These are phyloP conservation scores for Rana temporaria DNA, from an alignment of 2,113 vertebrate species.

Conservation along the genomic window DNA sequence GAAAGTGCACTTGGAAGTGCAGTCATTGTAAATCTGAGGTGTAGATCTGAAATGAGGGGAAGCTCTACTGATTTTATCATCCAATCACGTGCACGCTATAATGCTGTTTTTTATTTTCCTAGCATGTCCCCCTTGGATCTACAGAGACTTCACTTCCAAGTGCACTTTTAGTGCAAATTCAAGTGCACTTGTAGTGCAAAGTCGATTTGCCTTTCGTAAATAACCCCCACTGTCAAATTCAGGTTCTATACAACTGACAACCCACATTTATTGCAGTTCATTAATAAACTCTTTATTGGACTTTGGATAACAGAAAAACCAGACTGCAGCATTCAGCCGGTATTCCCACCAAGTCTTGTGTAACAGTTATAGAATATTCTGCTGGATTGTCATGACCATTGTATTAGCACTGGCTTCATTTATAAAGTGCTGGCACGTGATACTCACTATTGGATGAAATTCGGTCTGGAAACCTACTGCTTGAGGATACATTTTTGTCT, in stretches of 20 bases:
- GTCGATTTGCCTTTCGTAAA: too few species aligned
- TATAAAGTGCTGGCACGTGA: slow-evolving; percentile 31
- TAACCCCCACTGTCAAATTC: background rate
- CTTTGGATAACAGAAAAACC: slow-evolving; percentile 11
- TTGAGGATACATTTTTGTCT: slow-evolving; percentile 8
- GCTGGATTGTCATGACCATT: slow-evolving; percentile 10
- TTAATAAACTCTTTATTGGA: slow-evolving; percentile 34
- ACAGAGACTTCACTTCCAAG: too few species aligned
- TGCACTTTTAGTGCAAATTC: too few species aligned
- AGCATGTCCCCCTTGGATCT: too few species aligned
- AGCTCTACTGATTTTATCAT: too few species aligned
- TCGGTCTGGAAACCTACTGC: slow-evolving; percentile 20
- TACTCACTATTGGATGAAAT: slow-evolving; percentile 8
- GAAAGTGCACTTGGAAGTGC: too few species aligned
- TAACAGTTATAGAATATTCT: slow-evolving; percentile 41
- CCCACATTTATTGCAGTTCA: slow-evolving; percentile 11
- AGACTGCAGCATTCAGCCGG: background rate
- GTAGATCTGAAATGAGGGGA: too few species aligned
- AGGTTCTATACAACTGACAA: slow-evolving; percentile 23
- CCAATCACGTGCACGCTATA: too few species aligned
- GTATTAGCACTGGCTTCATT: slow-evolving; percentile 33
- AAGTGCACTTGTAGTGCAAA: too few species aligned
- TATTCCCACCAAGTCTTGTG: slow-evolving; percentile 27
- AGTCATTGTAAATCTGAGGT: too few species aligned
- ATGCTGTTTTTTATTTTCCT: too few species aligned